Percentiles rank a stretch among this genome's conserved stretches.
Conservation (phyloP, 1,140 invertebrate species). For the Octopus sinensis region DNA sequence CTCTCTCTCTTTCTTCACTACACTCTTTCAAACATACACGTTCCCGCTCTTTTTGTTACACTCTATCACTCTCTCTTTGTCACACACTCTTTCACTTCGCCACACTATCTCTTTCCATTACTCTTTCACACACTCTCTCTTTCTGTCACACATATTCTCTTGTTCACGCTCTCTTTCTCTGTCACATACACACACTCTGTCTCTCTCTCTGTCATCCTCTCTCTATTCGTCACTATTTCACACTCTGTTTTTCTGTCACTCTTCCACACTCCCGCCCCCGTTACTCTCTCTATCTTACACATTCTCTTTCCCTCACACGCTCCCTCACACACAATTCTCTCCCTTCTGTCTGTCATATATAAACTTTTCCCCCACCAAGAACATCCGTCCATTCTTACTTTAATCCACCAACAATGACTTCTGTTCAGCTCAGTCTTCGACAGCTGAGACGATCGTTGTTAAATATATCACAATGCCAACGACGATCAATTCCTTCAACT, state of each 20-base stretch:
- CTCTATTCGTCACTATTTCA: not conserved
- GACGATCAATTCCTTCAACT: not conserved
- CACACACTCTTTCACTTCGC: constrained; percentile 6
- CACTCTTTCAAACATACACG: not conserved
- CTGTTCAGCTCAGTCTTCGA: not conserved
- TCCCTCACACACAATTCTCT: not conserved
- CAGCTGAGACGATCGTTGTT: not conserved
- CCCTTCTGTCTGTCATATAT: not conserved
- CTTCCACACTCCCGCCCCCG: not conserved
- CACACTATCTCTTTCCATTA: not conserved
- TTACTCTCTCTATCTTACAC: no score
- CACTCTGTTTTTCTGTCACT: not conserved
- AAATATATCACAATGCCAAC: not conserved
- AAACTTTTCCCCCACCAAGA: not conserved
- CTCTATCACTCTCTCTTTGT: not conserved
- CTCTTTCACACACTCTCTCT: not conserved
- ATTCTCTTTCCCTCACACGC: no score
- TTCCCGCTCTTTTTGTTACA: not conserved
- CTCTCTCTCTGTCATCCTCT: not conserved
- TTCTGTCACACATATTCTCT: not conserved
- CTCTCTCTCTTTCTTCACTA: constrained; percentile 7
- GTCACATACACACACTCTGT: not conserved
- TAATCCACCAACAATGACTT: not conserved
- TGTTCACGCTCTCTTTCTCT: not conserved
- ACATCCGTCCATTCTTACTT: not conserved